Evolutionary conservation across 35 echinoderm and acorn worm species (phyloP).

Genomic region (Lytechinus pictus): DNA sequence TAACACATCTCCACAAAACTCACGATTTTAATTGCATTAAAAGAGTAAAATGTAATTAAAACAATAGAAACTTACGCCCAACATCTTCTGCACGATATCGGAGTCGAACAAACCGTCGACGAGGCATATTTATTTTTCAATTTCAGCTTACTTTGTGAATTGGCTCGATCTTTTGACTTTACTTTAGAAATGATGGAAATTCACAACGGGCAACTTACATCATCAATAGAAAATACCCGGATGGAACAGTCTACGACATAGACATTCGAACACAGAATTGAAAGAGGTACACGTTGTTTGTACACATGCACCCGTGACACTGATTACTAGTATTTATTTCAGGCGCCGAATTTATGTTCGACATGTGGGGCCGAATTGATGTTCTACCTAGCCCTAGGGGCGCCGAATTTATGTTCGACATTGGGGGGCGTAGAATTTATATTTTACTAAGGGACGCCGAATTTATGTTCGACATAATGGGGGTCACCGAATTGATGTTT

Average conservation of each 20-base stretch:
- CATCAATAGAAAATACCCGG: background rate
- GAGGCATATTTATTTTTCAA: background rate
- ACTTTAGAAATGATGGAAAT: background rate
- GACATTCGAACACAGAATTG: too few species aligned
- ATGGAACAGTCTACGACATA: background rate
- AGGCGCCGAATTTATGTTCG: background rate
- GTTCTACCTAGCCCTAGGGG: too few species aligned
- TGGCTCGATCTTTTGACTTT: background rate
- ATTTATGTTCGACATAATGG: too few species aligned
- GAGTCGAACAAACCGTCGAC: slow-evolving; percentile 23
- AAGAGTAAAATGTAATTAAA: background rate
- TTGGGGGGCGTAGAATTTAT: too few species aligned
- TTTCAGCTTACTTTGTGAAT: background rate
- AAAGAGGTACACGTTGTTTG: too few species aligned
- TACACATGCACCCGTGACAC: too few species aligned
- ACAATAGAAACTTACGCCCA: background rate
- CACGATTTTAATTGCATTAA: background rate
- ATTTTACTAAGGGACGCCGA: too few species aligned
- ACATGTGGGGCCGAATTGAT: too few species aligned
- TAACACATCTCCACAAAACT: background rate
- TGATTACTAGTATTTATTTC: background rate
- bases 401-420: too few species aligned
- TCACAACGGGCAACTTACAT: background rate
- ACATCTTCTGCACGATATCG: background rate
- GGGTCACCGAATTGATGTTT: too few species aligned